These are phyloP conservation scores for Sipha maydis DNA, from an alignment of 2,888 invertebrate species.

Conservation along the genomic window DNA sequence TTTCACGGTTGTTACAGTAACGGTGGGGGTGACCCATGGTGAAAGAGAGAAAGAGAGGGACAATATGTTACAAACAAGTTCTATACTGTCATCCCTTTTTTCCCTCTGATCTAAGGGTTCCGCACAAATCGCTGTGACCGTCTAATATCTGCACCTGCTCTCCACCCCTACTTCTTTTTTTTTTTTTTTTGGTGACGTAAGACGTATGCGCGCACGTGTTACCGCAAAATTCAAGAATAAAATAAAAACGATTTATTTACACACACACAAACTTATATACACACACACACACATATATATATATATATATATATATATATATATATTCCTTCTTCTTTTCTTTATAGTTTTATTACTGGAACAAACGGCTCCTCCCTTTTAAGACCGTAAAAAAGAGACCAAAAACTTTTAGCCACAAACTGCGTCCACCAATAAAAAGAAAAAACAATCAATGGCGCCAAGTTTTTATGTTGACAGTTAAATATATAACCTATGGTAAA, in stretches of 20 bases:
- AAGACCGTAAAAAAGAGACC: constrained; percentile 23
- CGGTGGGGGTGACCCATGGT: neutral
- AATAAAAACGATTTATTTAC: constrained; percentile 61
- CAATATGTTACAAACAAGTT: constrained; percentile 61
- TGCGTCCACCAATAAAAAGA: constrained; percentile 54
- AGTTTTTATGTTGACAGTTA: constrained; percentile 18
- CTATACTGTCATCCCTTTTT: constrained; percentile 40
- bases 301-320: neutral
- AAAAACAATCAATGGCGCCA: constrained; percentile 27
- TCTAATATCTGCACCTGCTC: constrained; percentile 62
- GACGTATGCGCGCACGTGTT: constrained; percentile 58
- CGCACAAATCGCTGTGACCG: constrained; percentile 60
- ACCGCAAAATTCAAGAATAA: constrained; percentile 61
- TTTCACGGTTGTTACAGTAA: constrained; percentile 61
- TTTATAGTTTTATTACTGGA: constrained; percentile 55
- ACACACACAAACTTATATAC: neutral
- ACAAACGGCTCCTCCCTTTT: constrained; percentile 46
- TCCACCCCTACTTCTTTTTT: constrained; percentile 12
- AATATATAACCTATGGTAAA: no score
- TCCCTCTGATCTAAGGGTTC: constrained; percentile 23
- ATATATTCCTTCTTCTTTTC: constrained; percentile 27
- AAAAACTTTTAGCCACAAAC: constrained; percentile 60
- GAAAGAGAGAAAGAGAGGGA: neutral
- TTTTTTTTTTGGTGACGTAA: constrained; percentile 61
- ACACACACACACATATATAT: neutral